Base-by-base conservation (phyloP, 2,888 invertebrate species). In the Muschampia plurimacula region DNA sequence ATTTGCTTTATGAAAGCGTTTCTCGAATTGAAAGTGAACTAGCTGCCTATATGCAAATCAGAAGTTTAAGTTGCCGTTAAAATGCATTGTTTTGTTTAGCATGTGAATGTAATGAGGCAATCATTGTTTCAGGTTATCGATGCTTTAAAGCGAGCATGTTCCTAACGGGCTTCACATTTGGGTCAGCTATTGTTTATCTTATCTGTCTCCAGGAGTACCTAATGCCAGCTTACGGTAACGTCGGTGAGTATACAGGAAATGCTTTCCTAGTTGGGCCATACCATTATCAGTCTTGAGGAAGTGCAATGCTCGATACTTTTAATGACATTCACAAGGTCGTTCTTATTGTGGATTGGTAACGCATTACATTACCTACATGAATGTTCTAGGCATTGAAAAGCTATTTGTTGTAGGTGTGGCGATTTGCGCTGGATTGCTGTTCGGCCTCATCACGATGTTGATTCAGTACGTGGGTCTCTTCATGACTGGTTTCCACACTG, bases 111-210 rank as follows among this genome's bases (percentile, higher is more conserved):
- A 49, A 69, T 39, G 49, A 52, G 15, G 36, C 32, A 69, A 62
- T 39, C 28, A 65, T 75, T 75, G 46, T 87, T 88, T 68, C 95
- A 97, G 98, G 98, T 71, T 98, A 98, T 91, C 96, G 98, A 76
- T 98, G 97, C 88, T 97, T 98, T 90, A 97, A 98, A 88, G 97
- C 97, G 13, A 96, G 97, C 75, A 97, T 98, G 96, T 98, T 98
- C 88, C 95, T 98, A 67, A 98, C 97, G 65, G 98, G 98, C 46
- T 97, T 98, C 86, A 96, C 97, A 75, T 98, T 97, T 86, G 98
- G 97, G 15, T 96, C 97, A 67, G 96, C 97, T 76, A 96, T 97
- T 76, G 97, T 98, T 59, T 98, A 97, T 88, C 89, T 97, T 80
- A 96, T 98, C 82, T 97, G 97, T 86, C 93, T 97, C 67, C 97